Evolutionary conservation across 2,113 vertebrate genomes (phyloP).

Genomic region (Mionectes macconnelli): DNA sequence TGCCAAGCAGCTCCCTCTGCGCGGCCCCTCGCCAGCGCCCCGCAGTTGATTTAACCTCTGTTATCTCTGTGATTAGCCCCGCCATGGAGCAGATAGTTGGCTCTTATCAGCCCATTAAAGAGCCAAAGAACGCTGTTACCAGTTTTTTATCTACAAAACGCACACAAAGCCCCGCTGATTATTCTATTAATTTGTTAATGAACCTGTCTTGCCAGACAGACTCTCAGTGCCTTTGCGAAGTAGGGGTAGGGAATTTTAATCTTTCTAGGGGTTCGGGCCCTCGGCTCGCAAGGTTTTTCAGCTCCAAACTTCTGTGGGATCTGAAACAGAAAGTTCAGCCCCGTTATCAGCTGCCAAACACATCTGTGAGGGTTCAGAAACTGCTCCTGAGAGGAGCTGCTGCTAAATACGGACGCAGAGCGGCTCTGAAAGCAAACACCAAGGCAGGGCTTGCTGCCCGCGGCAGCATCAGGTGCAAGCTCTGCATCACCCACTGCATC

Average conservation of each 20-base stretch:
- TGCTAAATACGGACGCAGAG: neutral
- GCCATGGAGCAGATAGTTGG: constrained; percentile 72
- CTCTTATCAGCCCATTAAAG: constrained; percentile 80
- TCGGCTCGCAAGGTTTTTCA: neutral
- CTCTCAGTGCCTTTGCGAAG: constrained; percentile 45
- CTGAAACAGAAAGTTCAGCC: neutral
- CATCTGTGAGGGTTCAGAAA: neutral
- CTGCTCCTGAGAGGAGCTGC: accelerated
- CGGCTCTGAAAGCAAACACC: neutral
- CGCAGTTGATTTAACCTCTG: constrained; percentile 73
- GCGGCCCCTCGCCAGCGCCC: constrained; percentile 52
- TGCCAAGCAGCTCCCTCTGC: neutral
- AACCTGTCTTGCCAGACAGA: constrained; percentile 78
- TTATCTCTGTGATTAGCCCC: constrained; percentile 78
- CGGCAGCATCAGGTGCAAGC: neutral
- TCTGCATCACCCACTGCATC: neutral
- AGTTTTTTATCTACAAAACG: constrained; percentile 81
- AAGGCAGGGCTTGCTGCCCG: accelerated
- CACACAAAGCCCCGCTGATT: constrained; percentile 84
- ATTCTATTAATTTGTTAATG: constrained; percentile 86
- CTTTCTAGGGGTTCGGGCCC: constrained; percentile 30
- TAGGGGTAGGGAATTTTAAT: constrained; percentile 45
- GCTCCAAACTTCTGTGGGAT: neutral
- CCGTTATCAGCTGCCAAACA: neutral
- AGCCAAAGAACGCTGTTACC: constrained; percentile 80